phyloP scores from a whole-genome alignment of 2,888 invertebrate species.

The Saturnia pavonia region DNA sequence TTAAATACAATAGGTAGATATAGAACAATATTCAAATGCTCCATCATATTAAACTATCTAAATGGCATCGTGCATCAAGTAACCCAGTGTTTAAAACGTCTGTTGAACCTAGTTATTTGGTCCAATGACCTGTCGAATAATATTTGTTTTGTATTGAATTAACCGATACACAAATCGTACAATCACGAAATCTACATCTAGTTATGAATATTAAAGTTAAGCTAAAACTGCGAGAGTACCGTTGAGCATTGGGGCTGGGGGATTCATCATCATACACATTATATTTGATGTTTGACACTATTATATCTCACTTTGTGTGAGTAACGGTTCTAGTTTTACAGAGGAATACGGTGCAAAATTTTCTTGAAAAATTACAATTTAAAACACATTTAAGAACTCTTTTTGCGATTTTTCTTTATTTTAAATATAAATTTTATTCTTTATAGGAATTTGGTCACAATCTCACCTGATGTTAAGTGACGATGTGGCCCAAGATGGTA shows the following conservation, averaged over 20 bases:
- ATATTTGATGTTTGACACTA: conserved; percentile 52
- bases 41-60: conserved; percentile 10
- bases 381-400: background rate
- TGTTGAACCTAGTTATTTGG: conserved; percentile 4
- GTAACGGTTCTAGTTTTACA: background rate
- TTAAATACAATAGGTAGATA: background rate
- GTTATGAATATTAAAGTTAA: conserved; percentile 43
- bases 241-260: conserved; percentile 47
- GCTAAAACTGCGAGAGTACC: conserved; percentile 57
- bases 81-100: conserved; percentile 5
- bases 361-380: background rate
- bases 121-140: conserved; percentile 17
- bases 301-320: conserved; percentile 37
- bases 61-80: conserved; percentile 10
- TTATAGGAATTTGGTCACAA: too few relatives aligned
- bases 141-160: conserved; percentile 14
- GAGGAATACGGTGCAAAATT: background rate
- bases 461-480: too few relatives aligned
- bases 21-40: conserved; percentile 1
- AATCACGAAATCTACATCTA: conserved; percentile 36
- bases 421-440: too few relatives aligned
- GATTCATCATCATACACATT: conserved; percentile 52
- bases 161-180: conserved; percentile 20
- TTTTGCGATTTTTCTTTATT: too few relatives aligned
- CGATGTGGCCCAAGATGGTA: too few relatives aligned